phyloP scores from a whole-genome alignment of 2,888 invertebrate genomes.

The Drosophila tripunctata region DNA sequence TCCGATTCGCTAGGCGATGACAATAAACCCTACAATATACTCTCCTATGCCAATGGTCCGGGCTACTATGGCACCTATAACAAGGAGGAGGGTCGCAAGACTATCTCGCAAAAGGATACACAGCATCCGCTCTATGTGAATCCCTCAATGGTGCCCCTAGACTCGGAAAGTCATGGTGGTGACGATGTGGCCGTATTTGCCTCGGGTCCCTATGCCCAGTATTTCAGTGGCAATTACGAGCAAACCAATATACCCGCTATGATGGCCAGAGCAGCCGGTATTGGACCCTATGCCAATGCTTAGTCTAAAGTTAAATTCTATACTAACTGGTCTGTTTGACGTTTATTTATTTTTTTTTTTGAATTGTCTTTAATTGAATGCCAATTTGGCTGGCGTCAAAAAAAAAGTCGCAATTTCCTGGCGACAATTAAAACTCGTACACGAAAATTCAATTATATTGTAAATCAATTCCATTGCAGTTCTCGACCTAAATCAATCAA shows the following conservation, averaged over 20 bases:
- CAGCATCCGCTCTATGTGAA: conserved; percentile 83
- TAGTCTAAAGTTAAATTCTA: background rate
- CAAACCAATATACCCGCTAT: conserved; percentile 92
- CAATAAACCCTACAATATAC: conserved; percentile 87
- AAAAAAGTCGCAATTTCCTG: background rate
- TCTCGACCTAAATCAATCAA: conserved; percentile 48
- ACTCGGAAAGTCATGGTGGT: conserved; percentile 89
- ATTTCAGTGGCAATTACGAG: conserved; percentile 91
- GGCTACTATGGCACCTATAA: conserved; percentile 85
- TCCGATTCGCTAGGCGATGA: conserved; percentile 86
- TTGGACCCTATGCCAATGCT: conserved; percentile 85
- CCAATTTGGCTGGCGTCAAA: conserved; percentile 47
- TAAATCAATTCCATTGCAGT: conserved; percentile 31
- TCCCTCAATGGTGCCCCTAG: conserved; percentile 87
- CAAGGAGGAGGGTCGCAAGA: conserved; percentile 65
- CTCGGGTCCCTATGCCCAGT: conserved; percentile 90
- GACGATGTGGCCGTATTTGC: conserved; percentile 93
- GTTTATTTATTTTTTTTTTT: conserved; percentile 1
- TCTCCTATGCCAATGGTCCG: conserved; percentile 91
- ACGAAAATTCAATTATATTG: conserved; percentile 66
- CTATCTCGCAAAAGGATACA: conserved; percentile 62
- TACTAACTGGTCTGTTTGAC: too few species aligned
- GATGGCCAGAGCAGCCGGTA: conserved; percentile 89
- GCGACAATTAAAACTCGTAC: conserved; percentile 55
- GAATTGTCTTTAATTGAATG: conserved; percentile 65